These are phyloP conservation scores for Osmoderma eremita DNA, from an alignment of 2,888 invertebrate species.

Conservation along the genomic window DNA sequence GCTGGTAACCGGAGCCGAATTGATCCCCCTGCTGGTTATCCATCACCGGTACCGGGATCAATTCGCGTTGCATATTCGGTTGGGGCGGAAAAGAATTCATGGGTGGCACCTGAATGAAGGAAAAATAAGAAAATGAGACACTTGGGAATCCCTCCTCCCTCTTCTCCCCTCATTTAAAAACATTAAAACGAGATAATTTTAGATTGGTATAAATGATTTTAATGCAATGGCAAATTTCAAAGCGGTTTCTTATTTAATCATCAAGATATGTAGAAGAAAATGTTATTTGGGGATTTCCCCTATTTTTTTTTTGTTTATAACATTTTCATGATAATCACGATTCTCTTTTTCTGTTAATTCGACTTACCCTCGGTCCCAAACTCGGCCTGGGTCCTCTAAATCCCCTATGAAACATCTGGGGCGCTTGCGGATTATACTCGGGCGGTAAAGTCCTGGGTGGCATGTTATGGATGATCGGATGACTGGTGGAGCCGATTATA, in stretches of 20 bases:
- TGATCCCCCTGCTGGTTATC: conserved; percentile 62
- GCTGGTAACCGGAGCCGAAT: conserved; percentile 42
- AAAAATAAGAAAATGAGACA: too few species aligned
- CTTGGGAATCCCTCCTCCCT: too few species aligned
- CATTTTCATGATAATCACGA: too few species aligned
- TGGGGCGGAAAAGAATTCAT: conserved; percentile 55
- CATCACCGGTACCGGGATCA: conserved; percentile 81
- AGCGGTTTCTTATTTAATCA: too few species aligned
- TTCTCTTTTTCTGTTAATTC: conserved; percentile 41
- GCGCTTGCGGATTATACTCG: conserved; percentile 62
- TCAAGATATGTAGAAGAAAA: too few species aligned
- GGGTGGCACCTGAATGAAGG: conserved; percentile 56
- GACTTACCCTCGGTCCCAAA: conserved; percentile 52
- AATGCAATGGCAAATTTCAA: too few species aligned
- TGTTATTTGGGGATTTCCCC: too few species aligned
- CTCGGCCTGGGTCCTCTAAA: conserved; percentile 59
- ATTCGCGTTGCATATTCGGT: conserved; percentile 70
- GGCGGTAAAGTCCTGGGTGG: conserved; percentile 54
- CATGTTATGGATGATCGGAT: conserved; percentile 56
- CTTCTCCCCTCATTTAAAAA: too few species aligned
- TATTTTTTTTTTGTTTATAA: too few species aligned
- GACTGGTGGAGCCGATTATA: conserved; percentile 59
- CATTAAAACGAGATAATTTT: too few species aligned
- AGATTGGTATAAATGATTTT: too few species aligned
- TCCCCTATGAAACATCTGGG: conserved; percentile 60